Base-by-base conservation (phyloP, 2,113 vertebrate genomes). In the Diphyllodes magnificus region DNA sequence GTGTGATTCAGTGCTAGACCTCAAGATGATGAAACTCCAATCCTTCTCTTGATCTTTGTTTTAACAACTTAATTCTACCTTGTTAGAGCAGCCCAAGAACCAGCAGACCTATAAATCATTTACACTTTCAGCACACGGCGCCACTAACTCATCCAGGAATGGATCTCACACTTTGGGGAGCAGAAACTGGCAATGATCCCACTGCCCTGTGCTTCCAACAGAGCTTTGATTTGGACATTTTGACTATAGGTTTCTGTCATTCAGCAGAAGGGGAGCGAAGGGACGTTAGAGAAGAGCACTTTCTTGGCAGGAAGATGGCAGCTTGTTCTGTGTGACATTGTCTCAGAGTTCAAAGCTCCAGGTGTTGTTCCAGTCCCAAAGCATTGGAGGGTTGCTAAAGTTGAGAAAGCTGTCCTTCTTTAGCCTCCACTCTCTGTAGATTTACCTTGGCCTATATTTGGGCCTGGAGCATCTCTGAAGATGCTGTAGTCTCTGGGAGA, bases 21-120 rank as follows among this genome's bases (percentile, higher is more conserved):
- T 91, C 40, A 72, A 49, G 53, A 31, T 33, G n/a, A 77, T 92
- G 76, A 77, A 96, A 89, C 33, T 65, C 59, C 28, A 88, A 1
- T 86, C 35, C 33, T 79, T 78, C 59, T 82, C 80, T 47, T 92
- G 59, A 49, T 90, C 53, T 83, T 83, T 81, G 45, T 45, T 81
- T 93, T 88, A 73, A 69, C 31, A 61, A 45, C 49, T 90, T 54
- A 85, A 64, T 82, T 27, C 33, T 69, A 13, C 59, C 53, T 65
- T 22, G 6, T 44, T 66, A 53, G 39, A 89, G n/a, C 71, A 37
- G 51, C 10, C 1, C 30, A 57, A 59, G 57, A 70, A 40, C 21
- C 18, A 54, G 64, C 44, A 63, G 63, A 27, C 27, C 25, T 63
- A 24, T 56, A 76, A 85, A 92, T 81, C 40, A 59, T 78, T 91